These are phyloP conservation scores for Hoplostethus mediterraneus DNA, from an alignment of 2,797 vertebrate genomes.

Conservation along the genomic window DNA sequence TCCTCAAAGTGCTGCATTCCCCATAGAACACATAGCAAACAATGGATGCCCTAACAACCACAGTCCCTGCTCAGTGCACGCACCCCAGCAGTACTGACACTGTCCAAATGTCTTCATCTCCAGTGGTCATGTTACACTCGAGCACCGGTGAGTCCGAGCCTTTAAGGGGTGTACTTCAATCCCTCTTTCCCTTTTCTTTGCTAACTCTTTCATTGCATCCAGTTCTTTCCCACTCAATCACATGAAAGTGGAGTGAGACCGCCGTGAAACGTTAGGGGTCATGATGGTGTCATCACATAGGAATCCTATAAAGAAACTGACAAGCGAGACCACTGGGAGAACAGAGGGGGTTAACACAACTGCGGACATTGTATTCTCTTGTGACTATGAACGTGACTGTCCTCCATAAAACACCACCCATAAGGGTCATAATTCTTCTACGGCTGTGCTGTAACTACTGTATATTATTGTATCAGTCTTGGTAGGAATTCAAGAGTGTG, in stretches of 20 bases:
- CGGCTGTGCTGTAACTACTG: conserved; percentile 27
- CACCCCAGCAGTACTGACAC: conserved; percentile 1
- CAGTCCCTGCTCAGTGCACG: conserved; percentile 43
- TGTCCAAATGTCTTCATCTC: conserved; percentile 53
- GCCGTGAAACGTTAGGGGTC: neutral
- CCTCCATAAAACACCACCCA: conserved; percentile 28
- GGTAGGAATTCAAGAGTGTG: conserved; percentile 49
- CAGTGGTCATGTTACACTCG: conserved; percentile 10
- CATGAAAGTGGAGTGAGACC: neutral
- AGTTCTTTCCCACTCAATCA: neutral
- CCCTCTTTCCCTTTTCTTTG: neutral
- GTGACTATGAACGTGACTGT: neutral
- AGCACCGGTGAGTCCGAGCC: conserved; percentile 15
- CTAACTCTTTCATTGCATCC: neutral
- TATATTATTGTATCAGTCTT: conserved; percentile 24
- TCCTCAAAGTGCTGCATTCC: conserved; percentile 42
- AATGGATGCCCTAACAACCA: conserved; percentile 52
- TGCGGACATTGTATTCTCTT: neutral
- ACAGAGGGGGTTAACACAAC: neutral
- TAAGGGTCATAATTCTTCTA: conserved; percentile 33
- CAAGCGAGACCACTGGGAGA: neutral
- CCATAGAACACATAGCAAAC: conserved; percentile 37
- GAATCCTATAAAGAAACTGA: conserved; percentile 4
- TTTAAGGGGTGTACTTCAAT: neutral
- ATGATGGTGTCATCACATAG: conserved; percentile 10